phyloP scores from a whole-genome alignment of 1,140 invertebrate species.

The Halictus rubicundus region DNA sequence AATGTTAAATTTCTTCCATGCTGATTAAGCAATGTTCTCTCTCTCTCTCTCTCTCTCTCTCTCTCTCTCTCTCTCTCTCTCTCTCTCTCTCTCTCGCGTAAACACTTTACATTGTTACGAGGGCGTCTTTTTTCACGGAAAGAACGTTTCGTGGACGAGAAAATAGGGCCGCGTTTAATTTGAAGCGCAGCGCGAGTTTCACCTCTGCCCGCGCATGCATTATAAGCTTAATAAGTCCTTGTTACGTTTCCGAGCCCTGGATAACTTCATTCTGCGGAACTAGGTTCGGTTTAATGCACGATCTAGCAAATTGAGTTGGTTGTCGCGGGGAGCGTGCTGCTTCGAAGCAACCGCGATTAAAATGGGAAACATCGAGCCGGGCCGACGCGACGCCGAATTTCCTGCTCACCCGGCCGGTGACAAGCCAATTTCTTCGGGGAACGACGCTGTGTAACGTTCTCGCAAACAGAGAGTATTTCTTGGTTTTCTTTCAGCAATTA shows the following conservation, averaged over 20 bases:
- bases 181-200: background rate
- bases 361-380: constrained; percentile 23
- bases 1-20: no score
- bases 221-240: constrained; percentile 50
- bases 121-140: no score
- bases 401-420: background rate
- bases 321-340: constrained; percentile 17
- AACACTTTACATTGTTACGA: no score
- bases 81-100: no score
- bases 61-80: no score
- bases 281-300: constrained; percentile 38
- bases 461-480: no score
- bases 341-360: constrained; percentile 31
- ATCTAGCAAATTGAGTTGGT: constrained; percentile 48
- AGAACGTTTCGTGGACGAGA: background rate
- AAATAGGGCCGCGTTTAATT: background rate
- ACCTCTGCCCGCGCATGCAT: background rate
- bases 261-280: constrained; percentile 38
- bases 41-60: no score
- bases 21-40: no score
- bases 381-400: background rate
- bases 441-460: no score
- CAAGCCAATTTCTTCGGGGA: background rate
- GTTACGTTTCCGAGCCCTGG: constrained; percentile 42
- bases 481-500: no score